phyloP scores from a whole-genome alignment of 2,797 vertebrate genomes.

The Leptodactylus fallax region DNA sequence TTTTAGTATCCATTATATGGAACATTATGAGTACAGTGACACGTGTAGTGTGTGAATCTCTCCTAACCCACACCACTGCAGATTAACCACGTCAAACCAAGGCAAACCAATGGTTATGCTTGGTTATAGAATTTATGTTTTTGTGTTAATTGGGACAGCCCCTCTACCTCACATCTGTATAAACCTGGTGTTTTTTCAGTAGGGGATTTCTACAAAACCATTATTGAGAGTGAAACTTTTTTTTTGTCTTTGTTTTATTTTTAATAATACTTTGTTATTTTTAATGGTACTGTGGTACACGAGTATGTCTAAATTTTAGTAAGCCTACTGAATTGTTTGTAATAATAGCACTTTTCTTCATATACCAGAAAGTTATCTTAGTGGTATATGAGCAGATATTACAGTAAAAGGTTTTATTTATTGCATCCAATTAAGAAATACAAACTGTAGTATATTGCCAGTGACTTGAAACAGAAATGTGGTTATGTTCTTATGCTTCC shows the following conservation, averaged over 20 bases:
- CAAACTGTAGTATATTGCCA: neutral
- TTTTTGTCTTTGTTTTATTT: slow-evolving; percentile 15
- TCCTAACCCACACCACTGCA: neutral
- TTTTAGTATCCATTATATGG: neutral
- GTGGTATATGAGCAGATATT: neutral
- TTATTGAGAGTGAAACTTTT: slow-evolving; percentile 55
- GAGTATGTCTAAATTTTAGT: neutral
- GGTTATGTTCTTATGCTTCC: neutral
- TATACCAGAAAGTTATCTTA: neutral
- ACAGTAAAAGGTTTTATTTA: neutral
- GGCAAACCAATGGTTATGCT: neutral
- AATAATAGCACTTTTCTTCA: too few species aligned
- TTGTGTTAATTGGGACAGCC: slow-evolving; percentile 43
- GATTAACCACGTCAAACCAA: neutral
- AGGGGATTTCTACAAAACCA: slow-evolving; percentile 54
- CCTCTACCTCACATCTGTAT: slow-evolving; percentile 40
- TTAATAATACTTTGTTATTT: slow-evolving; percentile 6
- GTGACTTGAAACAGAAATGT: neutral
- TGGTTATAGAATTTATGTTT: neutral
- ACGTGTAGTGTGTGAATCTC: neutral
- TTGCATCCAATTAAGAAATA: neutral
- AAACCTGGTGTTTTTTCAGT: slow-evolving; percentile 27
- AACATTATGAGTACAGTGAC: neutral
- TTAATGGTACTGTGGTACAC: neutral
- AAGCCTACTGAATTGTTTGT: neutral